Evolutionary conservation across 2,113 vertebrate genomes (phyloP).

Genomic region (Capreolus pygargus): DNA sequence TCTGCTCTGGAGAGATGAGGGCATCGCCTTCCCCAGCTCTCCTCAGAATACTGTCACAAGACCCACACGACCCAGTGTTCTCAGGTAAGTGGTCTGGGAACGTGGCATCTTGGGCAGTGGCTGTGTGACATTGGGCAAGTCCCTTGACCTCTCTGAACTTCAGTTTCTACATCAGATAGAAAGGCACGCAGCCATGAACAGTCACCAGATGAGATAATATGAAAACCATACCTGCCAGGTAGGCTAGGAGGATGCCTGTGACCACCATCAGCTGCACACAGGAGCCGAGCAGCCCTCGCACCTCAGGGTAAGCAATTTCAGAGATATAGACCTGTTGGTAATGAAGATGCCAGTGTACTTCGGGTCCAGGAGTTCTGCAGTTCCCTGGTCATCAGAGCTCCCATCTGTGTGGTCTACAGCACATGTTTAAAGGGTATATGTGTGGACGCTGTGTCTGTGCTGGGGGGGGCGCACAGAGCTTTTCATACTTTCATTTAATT

Average conservation of each 20-base stretch:
- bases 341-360: not conserved
- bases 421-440: not conserved
- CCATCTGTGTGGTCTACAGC: not conserved
- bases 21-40: not conserved
- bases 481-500: not conserved
- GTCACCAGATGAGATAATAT: not conserved
- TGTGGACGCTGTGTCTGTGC: not conserved
- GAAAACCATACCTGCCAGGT: conserved; percentile 86
- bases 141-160: not conserved
- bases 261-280: conserved; percentile 97
- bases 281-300: conserved; percentile 91
- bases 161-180: not conserved
- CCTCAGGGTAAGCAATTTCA: conserved; percentile 89
- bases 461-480: not conserved
- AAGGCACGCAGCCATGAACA: not conserved
- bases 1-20: not conserved
- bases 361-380: not conserved
- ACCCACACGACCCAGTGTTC: not conserved
- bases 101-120: not conserved
- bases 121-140: not conserved
- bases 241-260: conserved; percentile 91
- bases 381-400: not conserved
- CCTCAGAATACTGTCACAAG: not conserved
- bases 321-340: conserved; percentile 90
- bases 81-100: not conserved